Conservation (phyloP, 92 coral and sea anemone genomes). For the Actinernus sp. region DNA sequence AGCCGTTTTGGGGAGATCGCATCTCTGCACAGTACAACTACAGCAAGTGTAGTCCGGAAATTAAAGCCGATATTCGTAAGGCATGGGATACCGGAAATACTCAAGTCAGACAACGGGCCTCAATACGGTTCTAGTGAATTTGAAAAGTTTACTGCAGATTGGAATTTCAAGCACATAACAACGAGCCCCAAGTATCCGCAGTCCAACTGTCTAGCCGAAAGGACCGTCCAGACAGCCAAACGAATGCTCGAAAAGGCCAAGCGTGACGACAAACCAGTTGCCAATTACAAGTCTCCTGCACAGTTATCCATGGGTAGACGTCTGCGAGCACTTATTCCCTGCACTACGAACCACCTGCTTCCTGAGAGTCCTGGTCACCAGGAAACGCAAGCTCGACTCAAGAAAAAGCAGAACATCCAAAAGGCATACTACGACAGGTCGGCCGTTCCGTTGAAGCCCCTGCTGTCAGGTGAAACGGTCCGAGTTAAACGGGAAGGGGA, state of each 20-base stretch:
- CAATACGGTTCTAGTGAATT: not conserved
- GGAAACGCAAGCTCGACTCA: not conserved
- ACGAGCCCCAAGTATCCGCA: constrained; percentile 22
- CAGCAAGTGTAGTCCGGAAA: constrained; percentile 14
- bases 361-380: constrained; percentile 17
- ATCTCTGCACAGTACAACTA: constrained; percentile 4
- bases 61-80: constrained; percentile 18
- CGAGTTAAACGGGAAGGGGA: constrained; percentile 19
- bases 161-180: constrained; percentile 19
- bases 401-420: constrained; percentile 23
- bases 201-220: constrained; percentile 31
- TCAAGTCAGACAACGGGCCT: constrained; percentile 2
- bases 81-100: constrained; percentile 16
- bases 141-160: not conserved
- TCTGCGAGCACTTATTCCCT: constrained; percentile 8
- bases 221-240: constrained; percentile 26
- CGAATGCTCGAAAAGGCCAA: constrained; percentile 11
- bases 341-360: constrained; percentile 6
- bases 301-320: constrained; percentile 11
- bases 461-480: constrained; percentile 32
- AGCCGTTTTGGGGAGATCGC: constrained; percentile 29
- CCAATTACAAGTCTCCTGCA: constrained; percentile 27
- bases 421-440: constrained; percentile 16
- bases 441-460: constrained; percentile 17
- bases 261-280: constrained; percentile 21